Base-by-base conservation (phyloP, 1,140 invertebrate species). In the Sipha flava region DNA sequence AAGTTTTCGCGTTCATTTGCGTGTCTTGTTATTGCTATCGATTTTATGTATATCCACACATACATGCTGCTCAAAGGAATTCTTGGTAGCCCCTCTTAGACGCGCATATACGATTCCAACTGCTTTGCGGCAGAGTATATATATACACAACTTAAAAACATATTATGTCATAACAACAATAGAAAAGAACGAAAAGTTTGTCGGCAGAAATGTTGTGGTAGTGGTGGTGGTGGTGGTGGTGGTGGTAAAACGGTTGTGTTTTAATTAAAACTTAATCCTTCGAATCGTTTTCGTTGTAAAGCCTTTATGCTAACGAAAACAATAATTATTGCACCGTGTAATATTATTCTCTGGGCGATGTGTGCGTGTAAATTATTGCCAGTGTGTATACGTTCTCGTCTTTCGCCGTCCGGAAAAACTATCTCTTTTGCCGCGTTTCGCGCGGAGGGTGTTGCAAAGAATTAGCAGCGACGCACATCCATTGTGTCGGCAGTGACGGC, bases 301-400 rank as follows among this genome's bases (percentile, higher is more conserved):
- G 73, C 73, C 73, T 77, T 77, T 77, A 59, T 77, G 73, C 52
- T 77, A 77, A 77, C 73, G 73, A 77, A 77, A 77, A 77, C 73
- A 77, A 77, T 77, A 77, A 77, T 77, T 77, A 77, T 77, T 77
- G 73, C 73, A 77, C 73, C 73, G 73, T 77, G 73, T 77, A 77
- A 77, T 77, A 77, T 77, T 77, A 77, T 54, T 75, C 45, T 77
- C 73, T 18, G 66, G 40, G 73, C 73, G 73, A 75, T 37, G 47
- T 37, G 47, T 23, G 47, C 72, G 52, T 77, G 73, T 77, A 77
- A 77, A 77, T 77, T 40, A 77, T 77, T 57, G 73, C 52, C 31
- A 21, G 34, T 18, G 66, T 29, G 37, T 40, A 6, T 10, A 18
- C 23, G 40, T 45, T 68, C 66, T 29, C 66, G 66, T 45, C 66